phyloP scores from a whole-genome alignment of 2,888 invertebrate species.

The Acleris holmiana region DNA sequence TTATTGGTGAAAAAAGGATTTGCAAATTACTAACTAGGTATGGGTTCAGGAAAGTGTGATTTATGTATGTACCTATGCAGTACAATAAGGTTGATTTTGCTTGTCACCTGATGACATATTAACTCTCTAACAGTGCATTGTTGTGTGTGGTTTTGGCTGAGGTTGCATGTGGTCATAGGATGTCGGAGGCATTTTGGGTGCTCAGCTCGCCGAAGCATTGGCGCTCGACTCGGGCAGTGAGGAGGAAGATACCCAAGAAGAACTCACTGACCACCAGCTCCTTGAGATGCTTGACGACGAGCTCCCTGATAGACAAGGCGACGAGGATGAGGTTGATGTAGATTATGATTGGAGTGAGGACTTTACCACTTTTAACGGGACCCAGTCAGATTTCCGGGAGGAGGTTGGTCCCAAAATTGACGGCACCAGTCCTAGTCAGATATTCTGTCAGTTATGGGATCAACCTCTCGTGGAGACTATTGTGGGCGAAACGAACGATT shows the following conservation, averaged over 20 bases:
- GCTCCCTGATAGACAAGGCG: background rate
- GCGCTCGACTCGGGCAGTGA: constrained; percentile 12
- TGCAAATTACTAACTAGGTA: constrained; percentile 2
- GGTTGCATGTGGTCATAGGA: constrained; percentile 4
- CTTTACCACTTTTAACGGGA: constrained; percentile 16
- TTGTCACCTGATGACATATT: constrained; percentile 1
- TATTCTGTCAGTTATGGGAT: constrained; percentile 28
- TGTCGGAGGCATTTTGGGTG: constrained; percentile 7
- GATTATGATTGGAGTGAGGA: constrained; percentile 11
- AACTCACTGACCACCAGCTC: constrained; percentile 1
- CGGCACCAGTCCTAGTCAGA: constrained; percentile 7
- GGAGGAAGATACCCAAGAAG: constrained; percentile 6
- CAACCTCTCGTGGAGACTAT: constrained; percentile 14
- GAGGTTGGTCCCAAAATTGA: constrained; percentile 18
- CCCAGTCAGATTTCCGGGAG: constrained; percentile 7
- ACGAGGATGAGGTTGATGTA: constrained; percentile 5
- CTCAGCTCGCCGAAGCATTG: constrained; percentile 3
- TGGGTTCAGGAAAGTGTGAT: constrained; percentile 4
- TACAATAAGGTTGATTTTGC: constrained; percentile 4
- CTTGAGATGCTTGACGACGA: constrained; percentile 9
- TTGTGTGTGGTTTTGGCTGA: constrained; percentile 4
- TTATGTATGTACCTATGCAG: background rate
- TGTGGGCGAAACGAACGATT: constrained; percentile 25
- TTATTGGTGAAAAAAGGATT: background rate
- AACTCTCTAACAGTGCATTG: constrained; percentile 5